Conservation (phyloP, 2,888 invertebrate genomes). For the Beris chalybata region DNA sequence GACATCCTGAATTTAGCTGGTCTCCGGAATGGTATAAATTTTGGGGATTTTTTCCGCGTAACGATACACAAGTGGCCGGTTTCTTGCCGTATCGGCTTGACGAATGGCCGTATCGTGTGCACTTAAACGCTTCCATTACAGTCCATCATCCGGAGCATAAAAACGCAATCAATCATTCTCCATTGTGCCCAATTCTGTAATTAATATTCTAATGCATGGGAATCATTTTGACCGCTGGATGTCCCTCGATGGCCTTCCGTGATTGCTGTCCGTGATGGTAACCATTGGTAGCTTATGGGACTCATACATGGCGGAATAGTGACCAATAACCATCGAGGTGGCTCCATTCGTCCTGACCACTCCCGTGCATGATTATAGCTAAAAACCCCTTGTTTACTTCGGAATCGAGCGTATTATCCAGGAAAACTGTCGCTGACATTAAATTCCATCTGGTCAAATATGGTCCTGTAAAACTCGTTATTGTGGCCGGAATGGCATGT, state of each 20-base stretch:
- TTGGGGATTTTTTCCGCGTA: constrained; percentile 22
- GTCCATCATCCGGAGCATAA: constrained; percentile 32
- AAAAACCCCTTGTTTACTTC: too few species aligned
- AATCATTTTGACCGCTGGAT: constrained; percentile 15
- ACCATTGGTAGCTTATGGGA: background rate
- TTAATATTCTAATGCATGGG: constrained; percentile 32
- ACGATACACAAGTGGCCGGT: constrained; percentile 29
- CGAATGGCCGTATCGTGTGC: constrained; percentile 29
- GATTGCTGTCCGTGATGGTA: background rate
- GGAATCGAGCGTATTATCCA: too few species aligned
- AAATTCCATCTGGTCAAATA: constrained; percentile 33
- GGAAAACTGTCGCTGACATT: constrained; percentile 12
- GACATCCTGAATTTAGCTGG: constrained; percentile 21
- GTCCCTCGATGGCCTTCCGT: too few species aligned
- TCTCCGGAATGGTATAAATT: constrained; percentile 16
- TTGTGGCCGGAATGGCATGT: constrained; percentile 31
- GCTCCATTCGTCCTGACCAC: too few species aligned
- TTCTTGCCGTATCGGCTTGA: constrained; percentile 25
- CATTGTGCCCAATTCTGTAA: constrained; percentile 22
- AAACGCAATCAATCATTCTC: constrained; percentile 32
- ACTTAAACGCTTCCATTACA: constrained; percentile 34
- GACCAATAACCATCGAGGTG: too few species aligned
- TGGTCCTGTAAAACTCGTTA: constrained; percentile 30
- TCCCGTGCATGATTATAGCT: too few species aligned
- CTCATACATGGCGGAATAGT: too few species aligned